Conservation (phyloP, 1,140 invertebrate species). For the Drosophila novamexicana region DNA sequence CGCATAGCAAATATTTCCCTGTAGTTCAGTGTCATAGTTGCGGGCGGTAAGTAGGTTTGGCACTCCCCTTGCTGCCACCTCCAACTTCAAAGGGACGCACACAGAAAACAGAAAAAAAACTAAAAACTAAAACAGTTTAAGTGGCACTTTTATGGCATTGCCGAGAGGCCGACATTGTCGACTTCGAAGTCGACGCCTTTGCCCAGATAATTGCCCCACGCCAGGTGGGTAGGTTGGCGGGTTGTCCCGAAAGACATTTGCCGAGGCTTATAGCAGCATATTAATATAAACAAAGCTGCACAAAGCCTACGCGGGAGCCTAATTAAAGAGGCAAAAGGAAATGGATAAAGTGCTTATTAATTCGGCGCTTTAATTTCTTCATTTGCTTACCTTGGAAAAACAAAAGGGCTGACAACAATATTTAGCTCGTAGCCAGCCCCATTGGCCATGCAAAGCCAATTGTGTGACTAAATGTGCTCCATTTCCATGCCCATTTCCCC, state of each 20-base stretch:
- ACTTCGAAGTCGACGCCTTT: slow-evolving; percentile 16
- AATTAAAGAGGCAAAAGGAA: slow-evolving; percentile 60
- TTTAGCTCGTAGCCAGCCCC: slow-evolving; percentile 37
- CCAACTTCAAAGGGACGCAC: slow-evolving; percentile 55
- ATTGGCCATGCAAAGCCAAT: slow-evolving; percentile 63
- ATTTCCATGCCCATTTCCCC: slow-evolving; percentile 45
- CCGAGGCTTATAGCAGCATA: slow-evolving; percentile 51
- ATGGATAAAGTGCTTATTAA: slow-evolving; percentile 77
- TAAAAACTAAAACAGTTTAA: slow-evolving; percentile 79
- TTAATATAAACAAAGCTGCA: slow-evolving; percentile 68
- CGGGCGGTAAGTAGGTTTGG: neutral
- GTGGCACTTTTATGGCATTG: slow-evolving; percentile 79
- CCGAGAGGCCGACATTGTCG: slow-evolving; percentile 26
- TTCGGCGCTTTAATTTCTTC: slow-evolving; percentile 76
- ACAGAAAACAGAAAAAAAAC: slow-evolving; percentile 38
- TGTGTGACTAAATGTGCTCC: slow-evolving; percentile 71
- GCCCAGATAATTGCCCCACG: slow-evolving; percentile 63
- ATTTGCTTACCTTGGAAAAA: slow-evolving; percentile 46
- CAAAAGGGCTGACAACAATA: slow-evolving; percentile 46
- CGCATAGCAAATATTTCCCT: neutral
- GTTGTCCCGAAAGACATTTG: slow-evolving; percentile 34
- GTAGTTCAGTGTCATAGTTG: slow-evolving; percentile 11
- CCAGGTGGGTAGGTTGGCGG: neutral
- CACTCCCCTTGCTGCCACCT: slow-evolving; percentile 52
- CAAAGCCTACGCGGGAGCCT: slow-evolving; percentile 46